Evolutionary conservation across 2,888 invertebrate genomes (phyloP).

Genomic region (Atethmia centrago): DNA sequence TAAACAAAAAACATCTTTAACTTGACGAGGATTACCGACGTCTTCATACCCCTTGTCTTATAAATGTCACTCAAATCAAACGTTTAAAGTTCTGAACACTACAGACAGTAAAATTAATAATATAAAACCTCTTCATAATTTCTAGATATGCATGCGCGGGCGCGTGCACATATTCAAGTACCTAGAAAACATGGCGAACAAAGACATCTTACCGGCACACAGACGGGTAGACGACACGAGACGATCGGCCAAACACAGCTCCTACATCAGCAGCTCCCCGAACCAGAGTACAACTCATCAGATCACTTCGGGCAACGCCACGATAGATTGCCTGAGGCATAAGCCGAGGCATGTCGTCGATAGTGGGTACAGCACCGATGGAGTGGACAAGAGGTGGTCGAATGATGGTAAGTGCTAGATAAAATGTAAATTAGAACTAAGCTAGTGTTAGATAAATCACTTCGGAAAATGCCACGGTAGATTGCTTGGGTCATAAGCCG

Average conservation of each 20-base stretch:
- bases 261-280: constrained; percentile 81
- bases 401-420: constrained; percentile 91
- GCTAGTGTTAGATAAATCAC: constrained; percentile 56
- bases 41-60: background rate
- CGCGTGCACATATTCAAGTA: constrained; percentile 98
- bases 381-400: constrained; percentile 95
- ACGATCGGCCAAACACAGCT: constrained; percentile 85
- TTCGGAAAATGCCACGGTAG: constrained; percentile 85
- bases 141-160: constrained; percentile 96
- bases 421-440: background rate
- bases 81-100: background rate
- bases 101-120: background rate
- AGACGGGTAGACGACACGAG: constrained; percentile 88
- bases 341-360: constrained; percentile 94
- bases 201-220: constrained; percentile 89
- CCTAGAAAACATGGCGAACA: constrained; percentile 96
- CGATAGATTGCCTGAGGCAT: constrained; percentile 87
- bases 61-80: background rate
- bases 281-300: constrained; percentile 78
- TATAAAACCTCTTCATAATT: constrained; percentile 27
- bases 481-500: constrained; percentile 85
- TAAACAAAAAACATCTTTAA: background rate
- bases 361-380: constrained; percentile 97
- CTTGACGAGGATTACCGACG: background rate
- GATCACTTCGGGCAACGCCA: constrained; percentile 86